Conservation (phyloP, 2,888 invertebrate species). For the Pachydiplax longipennis region DNA sequence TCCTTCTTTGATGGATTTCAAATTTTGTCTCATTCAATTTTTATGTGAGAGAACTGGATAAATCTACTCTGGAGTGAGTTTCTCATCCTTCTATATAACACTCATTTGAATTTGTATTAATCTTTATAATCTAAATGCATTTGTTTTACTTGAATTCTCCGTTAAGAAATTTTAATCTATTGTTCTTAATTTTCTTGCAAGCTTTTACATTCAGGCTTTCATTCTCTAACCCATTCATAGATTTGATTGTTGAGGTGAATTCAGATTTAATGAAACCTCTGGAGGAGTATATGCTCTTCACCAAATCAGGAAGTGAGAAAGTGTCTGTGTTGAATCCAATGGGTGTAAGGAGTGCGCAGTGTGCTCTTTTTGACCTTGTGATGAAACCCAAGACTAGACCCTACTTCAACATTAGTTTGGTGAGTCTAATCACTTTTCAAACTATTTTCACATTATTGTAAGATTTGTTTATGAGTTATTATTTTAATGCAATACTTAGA, state of each 20-base stretch:
- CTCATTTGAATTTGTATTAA: too few relatives aligned
- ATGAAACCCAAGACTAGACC: conserved; percentile 67
- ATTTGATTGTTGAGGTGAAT: conserved; percentile 86
- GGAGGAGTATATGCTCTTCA: conserved; percentile 92
- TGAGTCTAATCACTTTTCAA: conserved; percentile 58
- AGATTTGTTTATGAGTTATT: too few relatives aligned
- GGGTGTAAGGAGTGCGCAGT: conserved; percentile 85
- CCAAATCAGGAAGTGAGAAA: conserved; percentile 77
- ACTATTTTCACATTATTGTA: neutral
- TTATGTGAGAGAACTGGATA: too few relatives aligned
- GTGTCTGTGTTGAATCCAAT: conserved; percentile 87
- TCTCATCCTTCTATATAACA: too few relatives aligned
- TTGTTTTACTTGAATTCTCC: neutral
- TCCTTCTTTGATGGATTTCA: too few relatives aligned
- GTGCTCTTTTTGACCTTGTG: conserved; percentile 76
- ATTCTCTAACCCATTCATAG: conserved; percentile 61
- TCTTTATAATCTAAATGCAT: too few relatives aligned
- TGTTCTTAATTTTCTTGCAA: too few relatives aligned
- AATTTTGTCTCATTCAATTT: too few relatives aligned
- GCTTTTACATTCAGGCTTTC: neutral
- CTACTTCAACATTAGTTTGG: conserved; percentile 67
- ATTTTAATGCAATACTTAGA: too few relatives aligned
- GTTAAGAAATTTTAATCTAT: neutral
- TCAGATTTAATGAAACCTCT: conserved; percentile 83
- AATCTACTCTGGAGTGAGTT: too few relatives aligned